phyloP scores from a whole-genome alignment of 2,888 invertebrate species.

The Drosophila fulvimacula region DNA sequence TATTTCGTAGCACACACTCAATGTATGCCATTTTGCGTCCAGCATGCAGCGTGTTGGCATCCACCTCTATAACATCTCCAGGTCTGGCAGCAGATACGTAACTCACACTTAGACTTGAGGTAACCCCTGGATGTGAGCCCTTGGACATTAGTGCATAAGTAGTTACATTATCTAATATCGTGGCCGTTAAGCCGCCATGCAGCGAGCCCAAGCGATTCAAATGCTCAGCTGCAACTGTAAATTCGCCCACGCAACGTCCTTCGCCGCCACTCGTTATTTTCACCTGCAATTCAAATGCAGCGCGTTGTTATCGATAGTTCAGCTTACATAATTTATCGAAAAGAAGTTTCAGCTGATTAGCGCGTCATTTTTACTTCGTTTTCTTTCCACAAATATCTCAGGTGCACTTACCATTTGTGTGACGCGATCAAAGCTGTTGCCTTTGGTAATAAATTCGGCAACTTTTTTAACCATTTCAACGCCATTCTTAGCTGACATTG shows the following conservation, averaged over 20 bases:
- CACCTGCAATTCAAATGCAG: slow-evolving; percentile 69
- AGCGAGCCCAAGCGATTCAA: slow-evolving; percentile 91
- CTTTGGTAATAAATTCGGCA: slow-evolving; percentile 77
- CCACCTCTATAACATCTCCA: slow-evolving; percentile 92
- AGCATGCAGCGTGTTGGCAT: slow-evolving; percentile 90
- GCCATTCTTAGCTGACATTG: slow-evolving; percentile 67
- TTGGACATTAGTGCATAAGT: slow-evolving; percentile 91
- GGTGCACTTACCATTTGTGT: slow-evolving; percentile 84
- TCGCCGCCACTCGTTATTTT: slow-evolving; percentile 86
- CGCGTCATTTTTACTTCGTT: slow-evolving; percentile 19
- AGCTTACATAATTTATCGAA: slow-evolving; percentile 55
- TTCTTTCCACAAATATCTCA: slow-evolving; percentile 5
- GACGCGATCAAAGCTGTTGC: slow-evolving; percentile 84
- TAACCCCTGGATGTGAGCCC: slow-evolving; percentile 89
- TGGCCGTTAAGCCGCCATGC: slow-evolving; percentile 94
- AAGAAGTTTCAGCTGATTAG: slow-evolving; percentile 43
- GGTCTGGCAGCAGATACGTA: slow-evolving; percentile 91
- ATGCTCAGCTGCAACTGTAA: slow-evolving; percentile 90
- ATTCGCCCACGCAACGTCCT: slow-evolving; percentile 91
- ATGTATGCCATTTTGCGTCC: slow-evolving; percentile 94
- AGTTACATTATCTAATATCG: slow-evolving; percentile 90
- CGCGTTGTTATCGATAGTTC: slow-evolving; percentile 45
- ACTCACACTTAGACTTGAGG: slow-evolving; percentile 93
- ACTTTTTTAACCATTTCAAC: slow-evolving; percentile 84
- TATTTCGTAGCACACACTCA: slow-evolving; percentile 91